Evolutionary conservation across 2,888 invertebrate genomes (phyloP), one percentile per base, ranked within the genome.

Genomic region (Allacma fusca): DNA sequence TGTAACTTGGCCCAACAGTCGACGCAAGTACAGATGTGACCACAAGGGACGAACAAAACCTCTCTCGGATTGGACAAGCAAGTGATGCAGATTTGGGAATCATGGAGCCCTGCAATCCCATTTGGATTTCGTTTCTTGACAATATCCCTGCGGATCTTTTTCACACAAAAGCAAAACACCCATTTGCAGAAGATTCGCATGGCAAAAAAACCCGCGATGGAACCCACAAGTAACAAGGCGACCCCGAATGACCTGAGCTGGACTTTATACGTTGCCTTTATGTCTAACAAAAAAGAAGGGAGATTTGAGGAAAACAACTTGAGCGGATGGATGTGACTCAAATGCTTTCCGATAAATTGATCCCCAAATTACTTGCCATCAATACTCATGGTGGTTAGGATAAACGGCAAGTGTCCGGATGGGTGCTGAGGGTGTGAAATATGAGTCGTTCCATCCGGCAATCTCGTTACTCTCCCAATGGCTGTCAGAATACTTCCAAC

Each of bases 71-170:
- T 75, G 1, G 64, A 23, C 1, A 75, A 28, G 29, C 75, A 75
- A 19, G 75, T 44, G 23, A 75, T 75, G 57, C 75, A 75, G 19
- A 75, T 75, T 34, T 75, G 75, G 4, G 75, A 44, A 13, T 75
- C 75, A 29, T 68, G 67, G 19, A 75, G 50, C 16, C 75, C 75
- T 19, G 57, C 67, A 59, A 75, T 68, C 19, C 75, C 75, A 50
- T 75, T 75, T 13, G 75, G 75, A 68, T 68, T 69, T 24, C 75
- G 16, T 23, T 40, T 68, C 44, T 43, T 62, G 21, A 75, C 57
- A 29, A 75, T 69, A n/a, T 75, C 68, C 12, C 68, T 40, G 5
- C 68, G 21, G 9, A 75, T 1, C 26, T 44, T 75, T 26, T 65
- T 65, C 16, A 43, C 21, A 21, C 29, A 57, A 1, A 75, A n/a